These are phyloP conservation scores for Magallana ariakensis DNA, from an alignment of 1,140 invertebrate genomes.

Conservation along the genomic window DNA sequence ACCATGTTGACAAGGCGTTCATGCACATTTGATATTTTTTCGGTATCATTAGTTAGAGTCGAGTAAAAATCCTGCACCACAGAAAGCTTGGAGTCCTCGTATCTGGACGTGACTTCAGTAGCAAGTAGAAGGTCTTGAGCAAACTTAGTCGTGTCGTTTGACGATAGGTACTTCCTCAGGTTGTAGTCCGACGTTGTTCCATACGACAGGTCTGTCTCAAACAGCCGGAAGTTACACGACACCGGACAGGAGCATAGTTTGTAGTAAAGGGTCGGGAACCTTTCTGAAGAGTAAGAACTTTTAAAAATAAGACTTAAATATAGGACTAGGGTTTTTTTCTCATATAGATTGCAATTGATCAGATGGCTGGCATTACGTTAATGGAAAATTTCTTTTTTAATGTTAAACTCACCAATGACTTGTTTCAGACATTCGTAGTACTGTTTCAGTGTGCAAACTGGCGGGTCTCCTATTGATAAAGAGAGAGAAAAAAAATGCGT, in stretches of 20 bases:
- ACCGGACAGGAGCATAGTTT: constrained; percentile 63
- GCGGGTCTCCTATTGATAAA: background rate
- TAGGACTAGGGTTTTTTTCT: no score
- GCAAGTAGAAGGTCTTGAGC: constrained; percentile 20
- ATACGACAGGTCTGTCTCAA: constrained; percentile 66
- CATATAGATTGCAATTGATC: no score
- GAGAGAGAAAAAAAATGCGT: background rate
- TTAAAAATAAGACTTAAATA: no score
- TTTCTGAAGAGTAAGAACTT: no score
- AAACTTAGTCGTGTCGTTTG: constrained; percentile 30
- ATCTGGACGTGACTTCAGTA: constrained; percentile 48
- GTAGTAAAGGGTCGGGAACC: background rate
- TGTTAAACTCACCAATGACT: background rate
- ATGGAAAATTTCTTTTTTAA: no score
- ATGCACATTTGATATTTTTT: background rate
- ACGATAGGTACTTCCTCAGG: constrained; percentile 42
- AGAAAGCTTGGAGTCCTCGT: constrained; percentile 37
- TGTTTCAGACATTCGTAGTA: constrained; percentile 2
- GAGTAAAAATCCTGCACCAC: background rate
- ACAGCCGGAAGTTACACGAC: constrained; percentile 64
- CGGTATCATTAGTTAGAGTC: background rate
- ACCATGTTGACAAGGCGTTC: background rate
- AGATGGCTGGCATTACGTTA: no score
- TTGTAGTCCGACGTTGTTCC: constrained; percentile 56
- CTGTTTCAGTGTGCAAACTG: background rate